These are phyloP conservation scores for Halisarca cf. caerulea DNA, from an alignment of 37 sponge, comb jelly and placozoan genomes.

Conservation along the genomic window DNA sequence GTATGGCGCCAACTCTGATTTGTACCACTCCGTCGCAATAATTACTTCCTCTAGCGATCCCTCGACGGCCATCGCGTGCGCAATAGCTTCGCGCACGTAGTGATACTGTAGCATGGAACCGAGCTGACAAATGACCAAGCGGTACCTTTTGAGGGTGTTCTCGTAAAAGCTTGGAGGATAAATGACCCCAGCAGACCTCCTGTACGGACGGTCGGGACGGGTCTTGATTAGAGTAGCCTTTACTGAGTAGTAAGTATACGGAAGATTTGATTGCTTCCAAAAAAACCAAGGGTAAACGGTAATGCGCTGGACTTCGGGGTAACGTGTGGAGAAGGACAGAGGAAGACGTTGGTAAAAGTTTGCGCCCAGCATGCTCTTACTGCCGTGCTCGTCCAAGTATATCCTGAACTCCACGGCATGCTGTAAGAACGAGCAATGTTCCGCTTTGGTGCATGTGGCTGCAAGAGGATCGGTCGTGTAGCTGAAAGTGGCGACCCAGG, in stretches of 20 bases:
- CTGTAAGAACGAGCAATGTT: slow-evolving; percentile 54
- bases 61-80: slow-evolving; percentile 49
- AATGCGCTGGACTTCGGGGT: background rate
- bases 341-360: slow-evolving; percentile 5
- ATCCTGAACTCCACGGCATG: slow-evolving; percentile 65
- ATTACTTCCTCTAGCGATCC: slow-evolving; percentile 52
- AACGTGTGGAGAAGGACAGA: background rate
- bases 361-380: background rate
- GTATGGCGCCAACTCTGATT: background rate
- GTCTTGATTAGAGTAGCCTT: too few species aligned
- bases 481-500: slow-evolving; percentile 41
- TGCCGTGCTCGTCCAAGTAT: slow-evolving; percentile 35
- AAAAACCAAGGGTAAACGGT: slow-evolving; percentile 70
- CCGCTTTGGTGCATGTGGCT: slow-evolving; percentile 22
- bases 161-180: slow-evolving; percentile 70
- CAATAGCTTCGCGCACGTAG: slow-evolving; percentile 24
- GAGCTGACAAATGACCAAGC: background rate
- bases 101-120: background rate
- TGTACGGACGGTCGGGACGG: background rate
- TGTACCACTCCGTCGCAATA: slow-evolving; percentile 17
- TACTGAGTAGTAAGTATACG: background rate
- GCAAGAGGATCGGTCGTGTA: slow-evolving; percentile 50
- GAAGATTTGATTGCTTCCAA: background rate
- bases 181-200: background rate
- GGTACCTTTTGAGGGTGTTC: background rate